Conservation (phyloP, 2,888 invertebrate species). For the Nyleta sp. region DNA sequence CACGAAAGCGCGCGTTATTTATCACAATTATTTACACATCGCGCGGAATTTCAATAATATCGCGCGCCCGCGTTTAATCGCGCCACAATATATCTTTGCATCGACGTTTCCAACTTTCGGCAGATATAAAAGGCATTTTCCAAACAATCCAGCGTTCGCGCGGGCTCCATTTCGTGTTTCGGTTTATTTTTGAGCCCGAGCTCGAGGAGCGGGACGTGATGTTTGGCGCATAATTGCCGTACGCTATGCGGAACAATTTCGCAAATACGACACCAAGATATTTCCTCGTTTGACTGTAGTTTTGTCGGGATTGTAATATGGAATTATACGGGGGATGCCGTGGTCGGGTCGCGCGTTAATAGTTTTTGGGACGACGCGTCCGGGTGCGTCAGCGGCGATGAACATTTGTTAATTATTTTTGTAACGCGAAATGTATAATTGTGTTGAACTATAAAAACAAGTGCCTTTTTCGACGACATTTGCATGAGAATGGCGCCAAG, state of each 20-base stretch:
- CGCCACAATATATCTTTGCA: conserved; percentile 41
- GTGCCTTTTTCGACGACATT: no score
- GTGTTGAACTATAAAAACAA: no score
- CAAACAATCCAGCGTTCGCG: conserved; percentile 25
- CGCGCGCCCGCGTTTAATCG: conserved; percentile 39
- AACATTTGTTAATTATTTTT: no score
- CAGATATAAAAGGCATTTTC: conserved; percentile 19
- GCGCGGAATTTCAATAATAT: conserved; percentile 62
- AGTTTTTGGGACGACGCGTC: no score
- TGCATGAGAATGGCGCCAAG: no score
- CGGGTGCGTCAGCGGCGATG: no score
- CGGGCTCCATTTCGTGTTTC: conserved; percentile 7
- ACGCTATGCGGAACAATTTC: conserved; percentile 38
- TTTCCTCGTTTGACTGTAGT: conserved; percentile 41
- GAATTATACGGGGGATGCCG: conserved; percentile 32
- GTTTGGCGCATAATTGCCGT: conserved; percentile 36
- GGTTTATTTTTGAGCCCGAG: conserved; percentile 21
- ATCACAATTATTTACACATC: conserved; percentile 64
- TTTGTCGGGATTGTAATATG: conserved; percentile 41
- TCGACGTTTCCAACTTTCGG: conserved; percentile 41
- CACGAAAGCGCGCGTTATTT: conserved; percentile 61
- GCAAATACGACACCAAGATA: conserved; percentile 37
- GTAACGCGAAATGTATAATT: no score
- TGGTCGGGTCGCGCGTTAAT: conserved; percentile 21
- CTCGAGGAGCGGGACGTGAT: conserved; percentile 20